Base-by-base conservation (phyloP, 2,797 vertebrate species). In the Euthynnus affinis region DNA sequence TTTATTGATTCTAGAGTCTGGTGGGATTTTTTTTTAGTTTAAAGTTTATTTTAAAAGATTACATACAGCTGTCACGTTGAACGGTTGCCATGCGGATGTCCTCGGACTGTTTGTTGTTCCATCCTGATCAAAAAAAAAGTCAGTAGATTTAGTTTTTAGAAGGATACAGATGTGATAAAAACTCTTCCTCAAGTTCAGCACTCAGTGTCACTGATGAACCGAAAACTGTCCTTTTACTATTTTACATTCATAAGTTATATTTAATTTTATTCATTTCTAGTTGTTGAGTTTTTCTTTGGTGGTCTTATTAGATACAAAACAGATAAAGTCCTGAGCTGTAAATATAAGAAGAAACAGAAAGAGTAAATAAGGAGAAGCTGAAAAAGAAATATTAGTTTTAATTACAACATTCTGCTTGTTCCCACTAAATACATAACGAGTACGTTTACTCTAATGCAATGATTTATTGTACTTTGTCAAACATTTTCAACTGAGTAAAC, bases 1-100 rank as follows among this genome's bases (percentile, higher is more conserved):
- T 71, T 78, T 84, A 58, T 71, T 83, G 73, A 78, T 15, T 57
- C 66, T 76, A 56, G 48, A 68, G 40, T 52, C 46, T 67, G 17
- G 32, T 0, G 7, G 58, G 69, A 9, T 2, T 76, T 42, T 42
- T 42, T 42, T 52, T 25, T 14, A 15, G 57, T 57, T 65, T 8
- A 14, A 63, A 6, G 59, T 76, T 72, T 59, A 76, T 79, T 78
- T 66, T 0, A 71, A 60, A n/a, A 59, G 20, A 75, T 58, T 10
- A 42, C 25, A 62, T 0, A 14, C 79, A 73, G 17, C 52, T 53
- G 71, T 85, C 48, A 49, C 0, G 23, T 46, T 64, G 13, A 75
- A 61, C 2, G 0, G 14, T 49, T 49, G 42, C 29, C 57, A n/a
- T 15, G 25, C 13, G n/a, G 37, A 27, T 42, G 44, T 66, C 34